These are phyloP conservation scores for Scaptomyza caliginosa DNA, from an alignment of 2,888 invertebrate genomes.

Conservation along the genomic window DNA sequence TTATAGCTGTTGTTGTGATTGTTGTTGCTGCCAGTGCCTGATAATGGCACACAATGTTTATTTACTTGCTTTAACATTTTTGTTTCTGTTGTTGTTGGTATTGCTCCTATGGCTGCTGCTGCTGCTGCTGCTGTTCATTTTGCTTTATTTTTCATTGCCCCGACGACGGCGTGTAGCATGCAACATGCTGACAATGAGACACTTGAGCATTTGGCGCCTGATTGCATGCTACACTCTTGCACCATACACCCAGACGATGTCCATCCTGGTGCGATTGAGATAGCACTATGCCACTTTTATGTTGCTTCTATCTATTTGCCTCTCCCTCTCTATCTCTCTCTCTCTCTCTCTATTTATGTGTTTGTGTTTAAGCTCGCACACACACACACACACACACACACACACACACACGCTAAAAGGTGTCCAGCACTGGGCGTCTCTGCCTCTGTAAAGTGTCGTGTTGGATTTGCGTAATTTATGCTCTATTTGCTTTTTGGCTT, in stretches of 20 bases:
- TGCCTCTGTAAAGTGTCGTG: constrained; percentile 68
- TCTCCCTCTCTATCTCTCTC: too few species aligned
- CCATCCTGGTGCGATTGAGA: constrained; percentile 27
- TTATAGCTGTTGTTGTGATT: constrained; percentile 26
- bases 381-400: constrained; percentile 2
- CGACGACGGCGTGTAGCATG: constrained; percentile 55
- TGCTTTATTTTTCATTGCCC: constrained; percentile 49
- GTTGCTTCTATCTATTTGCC: constrained; percentile 17
- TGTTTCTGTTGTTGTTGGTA: constrained; percentile 38
- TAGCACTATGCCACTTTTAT: not conserved
- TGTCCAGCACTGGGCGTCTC: constrained; percentile 17
- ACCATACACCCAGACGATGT: constrained; percentile 6
- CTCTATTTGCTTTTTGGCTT: constrained; percentile 79
- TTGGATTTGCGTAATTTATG: constrained; percentile 80
- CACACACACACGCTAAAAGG: constrained; percentile 13
- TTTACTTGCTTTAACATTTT: constrained; percentile 75
- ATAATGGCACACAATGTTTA: constrained; percentile 77
- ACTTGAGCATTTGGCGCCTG: constrained; percentile 78
- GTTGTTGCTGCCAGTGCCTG: constrained; percentile 67
- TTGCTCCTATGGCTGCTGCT: not conserved
- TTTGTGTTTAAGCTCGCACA: constrained; percentile 14
- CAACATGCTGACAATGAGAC: constrained; percentile 76
- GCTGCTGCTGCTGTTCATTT: constrained; percentile 58
- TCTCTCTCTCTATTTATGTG: constrained; percentile 4
- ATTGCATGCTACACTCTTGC: constrained; percentile 66